A percentile compares a stretch with the other conserved stretches of the same genome.
Conservation (phyloP, 2,113 vertebrate species). For the Oxyura jamaicensis region DNA sequence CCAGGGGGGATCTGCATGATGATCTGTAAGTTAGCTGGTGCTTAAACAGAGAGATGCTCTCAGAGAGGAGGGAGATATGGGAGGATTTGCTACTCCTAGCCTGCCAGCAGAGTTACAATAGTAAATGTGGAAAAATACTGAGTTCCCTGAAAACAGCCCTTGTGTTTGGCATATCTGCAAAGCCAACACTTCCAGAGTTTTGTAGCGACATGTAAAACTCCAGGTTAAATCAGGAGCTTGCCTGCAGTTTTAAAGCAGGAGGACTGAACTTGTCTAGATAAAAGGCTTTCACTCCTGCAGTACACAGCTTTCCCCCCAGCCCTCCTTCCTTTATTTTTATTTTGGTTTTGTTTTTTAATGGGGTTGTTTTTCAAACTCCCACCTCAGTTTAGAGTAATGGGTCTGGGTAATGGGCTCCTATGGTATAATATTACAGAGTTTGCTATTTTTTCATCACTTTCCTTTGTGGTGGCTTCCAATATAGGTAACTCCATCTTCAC, state of each 20-base stretch:
- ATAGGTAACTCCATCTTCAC: not conserved
- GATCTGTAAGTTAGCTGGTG: constrained; percentile 28
- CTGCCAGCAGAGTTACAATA: constrained; percentile 22
- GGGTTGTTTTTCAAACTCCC: not conserved
- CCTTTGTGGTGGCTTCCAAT: not conserved
- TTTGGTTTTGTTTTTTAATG: not conserved
- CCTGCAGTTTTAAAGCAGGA: not conserved
- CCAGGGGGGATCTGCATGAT: constrained; percentile 17
- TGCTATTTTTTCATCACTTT: not conserved
- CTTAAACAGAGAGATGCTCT: constrained; percentile 39
- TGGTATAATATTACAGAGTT: not conserved
- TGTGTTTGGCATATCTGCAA: constrained; percentile 15
- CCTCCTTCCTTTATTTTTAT: not conserved
- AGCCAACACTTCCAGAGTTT: not conserved
- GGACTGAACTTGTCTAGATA: not conserved
- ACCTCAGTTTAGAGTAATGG: not conserved
- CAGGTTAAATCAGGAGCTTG: not conserved
- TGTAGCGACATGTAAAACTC: not conserved
- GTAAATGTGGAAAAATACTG: constrained; percentile 66
- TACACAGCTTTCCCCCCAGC: not conserved
- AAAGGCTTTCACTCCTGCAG: not conserved
- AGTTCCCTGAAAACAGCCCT: constrained; percentile 5
- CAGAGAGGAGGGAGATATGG: constrained; percentile 23
- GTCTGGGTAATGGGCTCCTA: not conserved
- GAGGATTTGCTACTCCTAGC: constrained; percentile 20